phyloP scores from a whole-genome alignment of 2,888 invertebrate species.

The Charanyca ferruginea region DNA sequence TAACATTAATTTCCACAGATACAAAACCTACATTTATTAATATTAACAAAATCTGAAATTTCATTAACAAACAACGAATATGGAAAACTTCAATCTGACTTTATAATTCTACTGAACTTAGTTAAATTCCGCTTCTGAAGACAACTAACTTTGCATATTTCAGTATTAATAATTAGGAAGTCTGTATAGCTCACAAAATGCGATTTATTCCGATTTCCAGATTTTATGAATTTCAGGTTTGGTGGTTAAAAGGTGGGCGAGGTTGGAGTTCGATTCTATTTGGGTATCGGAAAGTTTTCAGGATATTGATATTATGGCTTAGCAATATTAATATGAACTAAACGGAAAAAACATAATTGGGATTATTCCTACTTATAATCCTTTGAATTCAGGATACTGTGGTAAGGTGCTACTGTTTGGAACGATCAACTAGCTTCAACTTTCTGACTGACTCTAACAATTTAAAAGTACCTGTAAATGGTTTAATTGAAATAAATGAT shows the following conservation, averaged over 20 bases:
- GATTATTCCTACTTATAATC: too few species aligned
- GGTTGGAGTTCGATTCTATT: slow-evolving; percentile 45
- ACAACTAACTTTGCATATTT: slow-evolving; percentile 88
- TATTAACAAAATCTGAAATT: slow-evolving; percentile 66
- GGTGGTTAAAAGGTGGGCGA: slow-evolving; percentile 4
- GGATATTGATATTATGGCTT: background rate
- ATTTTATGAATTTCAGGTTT: slow-evolving; percentile 48
- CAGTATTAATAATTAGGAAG: slow-evolving; percentile 83
- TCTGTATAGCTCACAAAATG: slow-evolving; percentile 74
- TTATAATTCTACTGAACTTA: slow-evolving; percentile 81
- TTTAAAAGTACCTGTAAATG: too few species aligned
- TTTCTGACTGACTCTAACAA: too few species aligned
- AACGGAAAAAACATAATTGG: too few species aligned
- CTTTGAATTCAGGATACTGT: too few species aligned
- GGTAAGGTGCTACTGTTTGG: too few species aligned
- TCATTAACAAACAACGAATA: slow-evolving; percentile 75
- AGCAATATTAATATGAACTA: too few species aligned
- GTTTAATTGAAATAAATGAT: too few species aligned
- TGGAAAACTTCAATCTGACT: slow-evolving; percentile 85
- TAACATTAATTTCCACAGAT: background rate
- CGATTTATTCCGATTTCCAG: slow-evolving; percentile 79
- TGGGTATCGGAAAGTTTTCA: background rate
- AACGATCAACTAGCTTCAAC: too few species aligned
- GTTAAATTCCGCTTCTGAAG: slow-evolving; percentile 68
- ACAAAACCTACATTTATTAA: slow-evolving; percentile 46